phyloP scores from a whole-genome alignment of 2,888 invertebrate genomes.

The Acleris emargana region DNA sequence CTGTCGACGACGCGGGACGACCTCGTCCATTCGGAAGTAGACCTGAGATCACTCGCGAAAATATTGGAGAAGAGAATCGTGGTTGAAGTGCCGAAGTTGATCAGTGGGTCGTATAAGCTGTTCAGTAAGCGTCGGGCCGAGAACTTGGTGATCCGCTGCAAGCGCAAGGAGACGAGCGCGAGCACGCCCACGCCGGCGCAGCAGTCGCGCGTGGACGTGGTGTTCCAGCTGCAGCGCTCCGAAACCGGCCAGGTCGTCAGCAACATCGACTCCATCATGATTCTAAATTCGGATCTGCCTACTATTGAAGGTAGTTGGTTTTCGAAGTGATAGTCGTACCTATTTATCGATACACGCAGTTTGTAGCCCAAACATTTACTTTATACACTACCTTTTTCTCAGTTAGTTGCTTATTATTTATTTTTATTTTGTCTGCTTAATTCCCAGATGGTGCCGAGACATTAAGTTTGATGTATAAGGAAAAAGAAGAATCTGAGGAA shows the following conservation, averaged over 20 bases:
- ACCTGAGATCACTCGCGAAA: slow-evolving; percentile 66
- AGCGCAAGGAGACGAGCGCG: slow-evolving; percentile 45
- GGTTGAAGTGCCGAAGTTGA: slow-evolving; percentile 66
- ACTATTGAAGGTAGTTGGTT: slow-evolving; percentile 42
- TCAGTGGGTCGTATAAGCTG: slow-evolving; percentile 62
- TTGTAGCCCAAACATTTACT: no score
- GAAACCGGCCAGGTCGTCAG: slow-evolving; percentile 60
- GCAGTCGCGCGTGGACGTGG: slow-evolving; percentile 61
- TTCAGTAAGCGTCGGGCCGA: slow-evolving; percentile 59
- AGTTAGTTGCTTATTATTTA: background rate
- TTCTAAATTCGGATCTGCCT: slow-evolving; percentile 53
- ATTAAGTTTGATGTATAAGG: slow-evolving; percentile 13
- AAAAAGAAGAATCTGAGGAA: background rate
- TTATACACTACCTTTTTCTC: no score
- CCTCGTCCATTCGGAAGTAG: slow-evolving; percentile 70
- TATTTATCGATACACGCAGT: no score
- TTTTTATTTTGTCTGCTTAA: background rate
- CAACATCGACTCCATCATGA: slow-evolving; percentile 65
- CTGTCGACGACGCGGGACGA: slow-evolving; percentile 61
- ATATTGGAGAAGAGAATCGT: slow-evolving; percentile 70
- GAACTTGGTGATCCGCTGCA: slow-evolving; percentile 64
- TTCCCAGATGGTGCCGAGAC: slow-evolving; percentile 20
- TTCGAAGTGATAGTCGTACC: background rate
- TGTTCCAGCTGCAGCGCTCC: slow-evolving; percentile 61
- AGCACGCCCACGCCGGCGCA: slow-evolving; percentile 35